Conservation (phyloP, 2,888 invertebrate species). For the Coelogynopora nodosa region DNA sequence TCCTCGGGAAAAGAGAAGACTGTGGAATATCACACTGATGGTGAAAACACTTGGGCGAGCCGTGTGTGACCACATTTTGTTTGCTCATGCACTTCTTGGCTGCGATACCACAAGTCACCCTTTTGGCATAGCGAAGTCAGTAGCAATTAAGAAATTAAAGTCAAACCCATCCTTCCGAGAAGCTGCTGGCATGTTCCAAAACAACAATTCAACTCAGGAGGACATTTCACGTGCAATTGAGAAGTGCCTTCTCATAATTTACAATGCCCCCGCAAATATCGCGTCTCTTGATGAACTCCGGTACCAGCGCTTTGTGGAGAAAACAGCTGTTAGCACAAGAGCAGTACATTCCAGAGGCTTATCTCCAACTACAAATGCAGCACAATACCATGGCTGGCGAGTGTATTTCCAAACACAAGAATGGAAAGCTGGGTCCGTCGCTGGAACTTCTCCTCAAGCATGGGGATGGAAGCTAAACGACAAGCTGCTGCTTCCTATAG, state of each 20-base stretch:
- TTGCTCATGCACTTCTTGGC: slow-evolving; percentile 31
- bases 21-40: slow-evolving; percentile 31
- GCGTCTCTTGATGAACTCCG: background rate
- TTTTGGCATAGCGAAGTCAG: slow-evolving; percentile 25
- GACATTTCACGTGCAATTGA: background rate
- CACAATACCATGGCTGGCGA: background rate
- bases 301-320: background rate
- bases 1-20: slow-evolving; percentile 24
- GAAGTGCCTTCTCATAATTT: background rate
- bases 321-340: background rate
- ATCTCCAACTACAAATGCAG: background rate
- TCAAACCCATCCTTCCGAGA: slow-evolving; percentile 14
- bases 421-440: background rate
- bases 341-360: background rate
- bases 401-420: background rate
- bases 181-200: slow-evolving; percentile 31
- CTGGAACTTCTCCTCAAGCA: too few relatives aligned
- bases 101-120: slow-evolving; percentile 31
- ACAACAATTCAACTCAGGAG: slow-evolving; percentile 15
- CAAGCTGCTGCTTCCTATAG: background rate
- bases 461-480: background rate
- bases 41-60: slow-evolving; percentile 31
- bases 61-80: slow-evolving; percentile 31
- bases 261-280: background rate
- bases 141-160: slow-evolving; percentile 24